Evolutionary conservation across 2,113 vertebrate species (phyloP).

Genomic region (Clarias magur): DNA sequence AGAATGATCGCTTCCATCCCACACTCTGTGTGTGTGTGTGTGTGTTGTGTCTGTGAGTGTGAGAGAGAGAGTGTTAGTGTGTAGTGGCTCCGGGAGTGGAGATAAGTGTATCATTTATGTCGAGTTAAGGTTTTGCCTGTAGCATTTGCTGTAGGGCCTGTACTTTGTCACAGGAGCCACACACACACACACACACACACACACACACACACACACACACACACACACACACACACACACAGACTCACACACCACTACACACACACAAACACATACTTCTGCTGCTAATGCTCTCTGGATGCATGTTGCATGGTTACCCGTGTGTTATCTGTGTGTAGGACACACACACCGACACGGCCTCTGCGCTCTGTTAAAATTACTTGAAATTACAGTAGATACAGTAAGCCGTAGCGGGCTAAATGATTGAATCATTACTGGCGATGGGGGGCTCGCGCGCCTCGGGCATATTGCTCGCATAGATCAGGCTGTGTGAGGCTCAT

Average conservation of each 20-base stretch:
- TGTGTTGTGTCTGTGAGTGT: slow-evolving; percentile 12
- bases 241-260: background rate
- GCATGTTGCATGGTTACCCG: slow-evolving; percentile 25
- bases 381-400: slow-evolving; percentile 61
- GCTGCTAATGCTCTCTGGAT: slow-evolving; percentile 34
- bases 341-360: slow-evolving; percentile 28
- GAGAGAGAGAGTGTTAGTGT: background rate
- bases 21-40: slow-evolving; percentile 6
- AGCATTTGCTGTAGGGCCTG: slow-evolving; percentile 62
- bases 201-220: background rate
- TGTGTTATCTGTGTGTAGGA: slow-evolving; percentile 40
- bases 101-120: slow-evolving; percentile 48
- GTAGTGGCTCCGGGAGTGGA: slow-evolving; percentile 21
- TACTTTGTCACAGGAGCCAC: slow-evolving; percentile 41
- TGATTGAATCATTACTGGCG: slow-evolving; percentile 75
- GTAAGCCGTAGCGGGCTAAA: slow-evolving; percentile 67
- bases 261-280: background rate
- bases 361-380: slow-evolving; percentile 29
- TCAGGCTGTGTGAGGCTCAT: slow-evolving; percentile 70
- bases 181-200: slow-evolving; percentile 12
- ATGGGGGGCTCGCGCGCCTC: slow-evolving; percentile 70
- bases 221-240: background rate
- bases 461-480: slow-evolving; percentile 80
- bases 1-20: slow-evolving; percentile 53
- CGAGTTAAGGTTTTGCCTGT: slow-evolving; percentile 46